phyloP scores from a whole-genome alignment of 2,113 vertebrate genomes.

The Andinoacara biseriatus region DNA sequence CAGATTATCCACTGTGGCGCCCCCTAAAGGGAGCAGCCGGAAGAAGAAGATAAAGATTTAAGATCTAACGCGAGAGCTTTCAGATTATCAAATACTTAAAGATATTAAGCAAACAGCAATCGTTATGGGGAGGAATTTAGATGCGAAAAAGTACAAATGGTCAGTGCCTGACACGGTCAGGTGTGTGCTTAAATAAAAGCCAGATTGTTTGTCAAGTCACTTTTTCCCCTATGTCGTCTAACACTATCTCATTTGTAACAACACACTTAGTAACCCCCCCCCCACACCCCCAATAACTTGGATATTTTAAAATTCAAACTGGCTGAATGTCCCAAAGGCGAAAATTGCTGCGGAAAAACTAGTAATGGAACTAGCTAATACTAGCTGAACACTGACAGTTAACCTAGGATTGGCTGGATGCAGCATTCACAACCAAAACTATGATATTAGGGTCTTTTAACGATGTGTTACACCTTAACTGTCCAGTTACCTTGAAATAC shows the following conservation, averaged over 20 bases:
- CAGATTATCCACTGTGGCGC: not conserved
- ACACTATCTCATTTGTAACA: too few species aligned
- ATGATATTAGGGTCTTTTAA: rapidly evolving
- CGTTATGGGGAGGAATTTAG: not conserved
- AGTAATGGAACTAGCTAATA: not conserved
- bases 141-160: not conserved
- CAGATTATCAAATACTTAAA: not conserved
- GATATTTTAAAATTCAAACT: not conserved
- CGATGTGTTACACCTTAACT: rapidly evolving
- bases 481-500: not conserved
- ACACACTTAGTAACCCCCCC: not conserved
- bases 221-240: not conserved
- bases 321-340: not conserved
- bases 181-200: not conserved
- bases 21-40: not conserved
- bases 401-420: not conserved
- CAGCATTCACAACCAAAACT: not conserved
- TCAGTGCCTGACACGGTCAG: not conserved
- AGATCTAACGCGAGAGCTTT: not conserved
- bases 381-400: not conserved
- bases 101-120: not conserved
- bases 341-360: not conserved
- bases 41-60: not conserved
- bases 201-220: not conserved
- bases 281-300: not conserved